Percentiles rank a stretch among this genome's conserved stretches.
phyloP scores from a whole-genome alignment of 2,888 invertebrate species.

The Ornithoptera priamus region DNA sequence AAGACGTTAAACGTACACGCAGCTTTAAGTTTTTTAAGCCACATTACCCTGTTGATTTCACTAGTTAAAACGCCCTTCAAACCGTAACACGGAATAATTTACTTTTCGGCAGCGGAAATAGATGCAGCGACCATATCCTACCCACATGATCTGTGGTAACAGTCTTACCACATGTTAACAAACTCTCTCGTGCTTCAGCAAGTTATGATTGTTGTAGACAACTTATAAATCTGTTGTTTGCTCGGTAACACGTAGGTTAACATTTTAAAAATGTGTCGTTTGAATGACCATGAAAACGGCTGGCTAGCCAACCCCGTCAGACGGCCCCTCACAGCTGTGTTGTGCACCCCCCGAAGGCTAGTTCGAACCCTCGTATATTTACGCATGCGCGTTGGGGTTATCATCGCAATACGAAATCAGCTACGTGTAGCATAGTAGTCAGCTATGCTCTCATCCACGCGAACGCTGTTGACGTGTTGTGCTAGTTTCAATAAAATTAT shows the following conservation, averaged over 20 bases:
- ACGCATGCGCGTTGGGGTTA: slow-evolving; percentile 72
- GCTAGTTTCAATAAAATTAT: slow-evolving; percentile 37
- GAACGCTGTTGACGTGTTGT: slow-evolving; percentile 49
- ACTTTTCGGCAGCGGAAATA: no score
- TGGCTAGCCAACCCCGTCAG: slow-evolving; percentile 31
- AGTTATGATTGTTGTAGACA: not conserved
- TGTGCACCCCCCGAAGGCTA: slow-evolving; percentile 61
- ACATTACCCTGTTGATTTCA: no score
- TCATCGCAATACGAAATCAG: slow-evolving; percentile 55
- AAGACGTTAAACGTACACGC: no score
- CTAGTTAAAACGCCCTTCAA: no score
- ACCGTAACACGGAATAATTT: no score
- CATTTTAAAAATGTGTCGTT: slow-evolving; percentile 14
- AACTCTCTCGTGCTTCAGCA: slow-evolving; percentile 35
- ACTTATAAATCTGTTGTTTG: not conserved
- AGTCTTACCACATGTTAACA: slow-evolving; percentile 29
- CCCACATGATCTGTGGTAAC: no score
- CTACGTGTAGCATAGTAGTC: slow-evolving; percentile 56
- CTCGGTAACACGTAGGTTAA: not conserved
- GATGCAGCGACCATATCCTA: no score
- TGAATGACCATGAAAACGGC: slow-evolving; percentile 18
- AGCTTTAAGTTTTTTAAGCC: no score
- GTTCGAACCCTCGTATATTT: slow-evolving; percentile 68
- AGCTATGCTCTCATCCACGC: slow-evolving; percentile 61
- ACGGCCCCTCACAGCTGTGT: slow-evolving; percentile 66